Evolutionary conservation across 2,113 vertebrate species (phyloP), one percentile per base, ranked within the genome.

Genomic region (Dascyllus trimaculatus): DNA sequence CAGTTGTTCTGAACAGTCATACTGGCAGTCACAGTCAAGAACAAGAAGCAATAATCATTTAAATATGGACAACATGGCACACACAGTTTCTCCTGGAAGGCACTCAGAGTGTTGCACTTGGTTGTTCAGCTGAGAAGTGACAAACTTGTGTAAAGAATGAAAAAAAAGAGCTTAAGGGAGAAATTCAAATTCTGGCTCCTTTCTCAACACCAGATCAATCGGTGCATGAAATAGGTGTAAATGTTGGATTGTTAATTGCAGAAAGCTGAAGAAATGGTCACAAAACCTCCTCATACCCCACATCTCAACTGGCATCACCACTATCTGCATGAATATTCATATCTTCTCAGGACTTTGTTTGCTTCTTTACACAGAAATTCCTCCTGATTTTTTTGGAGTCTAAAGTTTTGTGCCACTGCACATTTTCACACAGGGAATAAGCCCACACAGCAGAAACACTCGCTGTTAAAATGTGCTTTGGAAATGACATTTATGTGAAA

Each of bases 401-500:
- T 10, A 10, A 35, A 35, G 32, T 57, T 67, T 49, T 38, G 21
- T 21, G 5, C 48, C 8, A 4, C 43, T 58, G 49, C 66, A 52
- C 61, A 49, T 66, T 62, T 80, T 75, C 43, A 67, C 51, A 76
- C 51, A 46, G 10, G n/a, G 21, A 62, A 40, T 11, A 14, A 66
- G 46, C 10, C 56, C 32, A 77, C 69, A 22, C 22, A 38, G 48
- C 29, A 68, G 25, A 61, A 46, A 63, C 0, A 11, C 22, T 84
- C 24, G 19, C 6, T 38, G 59, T 2, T 46, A 45, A 53, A 60
- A 17, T 10, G 0, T 35, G 53, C 32, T 75, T 51, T 35, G n/a
- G 26, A 8, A 9, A 6, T 38, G 54, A 59, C 13, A 53, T 48
- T 29, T 52, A 13, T 54, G 26, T 40, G 19, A 57, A 67, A 57